Evolutionary conservation across 2,797 vertebrate species (phyloP).

Genomic region (Poecilia wingei): DNA sequence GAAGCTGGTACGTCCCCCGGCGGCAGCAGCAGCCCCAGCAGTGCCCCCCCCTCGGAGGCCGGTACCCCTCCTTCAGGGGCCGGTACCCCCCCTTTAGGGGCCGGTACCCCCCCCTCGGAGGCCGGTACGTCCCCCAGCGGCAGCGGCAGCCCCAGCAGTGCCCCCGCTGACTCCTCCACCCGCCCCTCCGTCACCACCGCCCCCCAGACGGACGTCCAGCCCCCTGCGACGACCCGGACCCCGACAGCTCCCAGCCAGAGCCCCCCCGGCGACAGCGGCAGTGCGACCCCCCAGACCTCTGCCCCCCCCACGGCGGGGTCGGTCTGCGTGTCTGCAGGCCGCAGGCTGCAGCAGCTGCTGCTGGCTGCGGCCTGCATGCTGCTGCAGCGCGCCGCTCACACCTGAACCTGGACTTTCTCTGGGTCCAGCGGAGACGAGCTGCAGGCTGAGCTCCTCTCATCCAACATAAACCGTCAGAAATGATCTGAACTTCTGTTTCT

Average conservation of each 20-base stretch:
- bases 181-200: neutral
- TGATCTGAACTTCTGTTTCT: neutral
- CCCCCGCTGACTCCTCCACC: neutral
- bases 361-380: conserved; percentile 22
- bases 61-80: too few species aligned
- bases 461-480: neutral
- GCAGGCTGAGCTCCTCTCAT: too few species aligned
- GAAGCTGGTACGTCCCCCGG: too few species aligned
- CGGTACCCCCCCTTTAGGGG: neutral
- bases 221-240: neutral
- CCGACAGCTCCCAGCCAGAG: neutral
- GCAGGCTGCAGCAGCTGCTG: conserved; percentile 27
- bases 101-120: too few species aligned
- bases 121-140: too few species aligned
- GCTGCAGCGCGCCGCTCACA: neutral
- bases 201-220: too few species aligned
- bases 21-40: neutral
- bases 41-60: neutral
- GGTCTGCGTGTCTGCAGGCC: conserved; percentile 5
- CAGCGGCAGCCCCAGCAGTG: neutral
- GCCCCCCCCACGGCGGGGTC: conserved; percentile 5
- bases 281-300: accelerated
- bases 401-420: neutral
- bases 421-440: neutral
- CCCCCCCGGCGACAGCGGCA: neutral